phyloP scores from a whole-genome alignment of 2,888 invertebrate species.

The Andrena flavipes region DNA sequence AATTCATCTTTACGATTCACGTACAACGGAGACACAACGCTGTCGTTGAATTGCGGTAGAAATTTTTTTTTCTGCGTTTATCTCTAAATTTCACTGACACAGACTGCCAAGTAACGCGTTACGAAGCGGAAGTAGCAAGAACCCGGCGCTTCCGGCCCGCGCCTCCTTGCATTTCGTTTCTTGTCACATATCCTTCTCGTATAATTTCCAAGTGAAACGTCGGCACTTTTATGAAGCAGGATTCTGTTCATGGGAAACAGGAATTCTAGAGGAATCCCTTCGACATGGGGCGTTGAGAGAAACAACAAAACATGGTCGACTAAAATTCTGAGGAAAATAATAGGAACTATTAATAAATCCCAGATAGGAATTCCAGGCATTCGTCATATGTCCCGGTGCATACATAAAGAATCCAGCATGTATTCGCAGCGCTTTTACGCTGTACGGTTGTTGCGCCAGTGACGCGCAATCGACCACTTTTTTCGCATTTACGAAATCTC shows the following conservation, averaged over 20 bases:
- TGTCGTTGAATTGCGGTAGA: too few relatives aligned
- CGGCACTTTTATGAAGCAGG: slow-evolving; percentile 23
- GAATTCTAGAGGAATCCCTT: neutral
- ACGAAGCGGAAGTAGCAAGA: slow-evolving; percentile 62
- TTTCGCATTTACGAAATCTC: neutral
- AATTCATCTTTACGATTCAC: too few relatives aligned
- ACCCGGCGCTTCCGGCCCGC: slow-evolving; percentile 57
- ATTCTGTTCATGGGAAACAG: slow-evolving; percentile 3
- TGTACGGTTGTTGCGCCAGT: slow-evolving; percentile 46
- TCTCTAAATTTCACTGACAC: slow-evolving; percentile 30
- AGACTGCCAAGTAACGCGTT: slow-evolving; percentile 44
- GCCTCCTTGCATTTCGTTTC: slow-evolving; percentile 60
- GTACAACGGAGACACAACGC: too few relatives aligned
- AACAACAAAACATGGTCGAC: too few relatives aligned
- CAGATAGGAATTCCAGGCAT: slow-evolving; percentile 6
- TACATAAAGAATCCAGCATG: slow-evolving; percentile 38
- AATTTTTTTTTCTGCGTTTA: slow-evolving; percentile 11
- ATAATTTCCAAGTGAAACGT: slow-evolving; percentile 17
- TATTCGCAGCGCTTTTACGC: slow-evolving; percentile 45
- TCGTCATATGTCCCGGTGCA: slow-evolving; percentile 15
- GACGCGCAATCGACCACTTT: slow-evolving; percentile 33
- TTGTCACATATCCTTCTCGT: slow-evolving; percentile 50
- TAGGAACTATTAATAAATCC: neutral
- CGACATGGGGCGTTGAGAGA: neutral
- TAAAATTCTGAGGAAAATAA: too few relatives aligned